Base-by-base conservation (phyloP, 2,113 vertebrate species). In the Catharus fuscescens region DNA sequence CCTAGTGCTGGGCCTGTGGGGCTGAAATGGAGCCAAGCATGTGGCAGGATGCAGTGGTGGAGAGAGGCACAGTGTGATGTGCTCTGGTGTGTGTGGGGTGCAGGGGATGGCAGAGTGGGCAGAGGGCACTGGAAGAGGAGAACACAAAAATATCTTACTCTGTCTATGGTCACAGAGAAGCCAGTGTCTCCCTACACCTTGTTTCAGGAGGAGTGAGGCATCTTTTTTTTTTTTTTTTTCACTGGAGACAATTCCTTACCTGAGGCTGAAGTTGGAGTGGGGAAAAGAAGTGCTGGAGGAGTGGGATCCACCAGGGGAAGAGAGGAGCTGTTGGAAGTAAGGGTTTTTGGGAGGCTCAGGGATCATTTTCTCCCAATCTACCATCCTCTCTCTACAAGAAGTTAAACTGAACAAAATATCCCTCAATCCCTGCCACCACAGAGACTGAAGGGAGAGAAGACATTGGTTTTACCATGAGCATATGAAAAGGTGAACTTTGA, bases 361-460 rank as follows among this genome's bases (percentile, higher is more conserved):
- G 28, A 44, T 84, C 1, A 10, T 81, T 83, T 84, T 84, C 21
- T 87, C 53, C 53, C 36, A 31, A 79, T 34, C 28, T 66, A 13
- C 31, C 11, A 47, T 31, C 34, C 52, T 84, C 31, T 74, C 88
- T 77, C 56, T 91, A 44, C 72, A 80, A 28, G 42, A 74, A 3
- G n/a, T 65, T 60, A 14, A 64, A 69, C 15, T 62, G 72, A 45
- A 80, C 40, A 56, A 60, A 50, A 45, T 5, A 54, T 18, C 28
- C 40, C n/a, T 73, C 25, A 57, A 28, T 3, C 36, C 10, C 56
- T 84, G 78, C 15, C 60, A 57, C 40, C 87, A 85, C 6, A 48
- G 88, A 95, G 89, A 83, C 70, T n/a, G 47, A 85, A 81, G 54
- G 28, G 92, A 94, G 78, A 92, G 93, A 94, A 96, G 93, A 87